phyloP scores from a whole-genome alignment of 2,888 invertebrate genomes.

The Eucriotettix oculatus region DNA sequence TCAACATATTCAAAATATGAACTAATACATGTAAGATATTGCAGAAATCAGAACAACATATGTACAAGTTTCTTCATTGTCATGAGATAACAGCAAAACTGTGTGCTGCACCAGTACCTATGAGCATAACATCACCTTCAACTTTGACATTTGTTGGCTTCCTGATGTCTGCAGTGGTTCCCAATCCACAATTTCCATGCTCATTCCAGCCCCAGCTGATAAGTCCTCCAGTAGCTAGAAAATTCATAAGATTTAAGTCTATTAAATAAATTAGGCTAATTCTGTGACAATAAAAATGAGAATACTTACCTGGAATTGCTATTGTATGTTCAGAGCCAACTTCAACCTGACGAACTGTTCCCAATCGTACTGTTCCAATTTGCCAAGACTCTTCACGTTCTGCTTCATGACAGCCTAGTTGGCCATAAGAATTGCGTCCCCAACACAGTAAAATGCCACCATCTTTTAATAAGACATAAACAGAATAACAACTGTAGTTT shows the following conservation, averaged over 20 bases:
- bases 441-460: conserved; percentile 49
- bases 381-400: conserved; percentile 29
- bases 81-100: conserved; percentile 28
- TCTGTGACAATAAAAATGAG: background rate
- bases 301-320: conserved; percentile 32
- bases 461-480: conserved; percentile 23
- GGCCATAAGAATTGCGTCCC: conserved; percentile 70
- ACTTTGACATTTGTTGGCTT: conserved; percentile 26
- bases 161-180: conserved; percentile 28
- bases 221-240: conserved; percentile 41
- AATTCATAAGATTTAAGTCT: background rate
- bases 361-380: conserved; percentile 16
- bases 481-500: background rate
- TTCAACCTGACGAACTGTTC: conserved; percentile 34
- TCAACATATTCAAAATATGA: no score
- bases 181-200: conserved; percentile 69
- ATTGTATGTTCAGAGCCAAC: conserved; percentile 69
- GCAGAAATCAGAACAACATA: no score
- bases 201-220: conserved; percentile 85
- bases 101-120: conserved; percentile 34
- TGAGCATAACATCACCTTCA: conserved; percentile 14
- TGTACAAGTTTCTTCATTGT: no score
- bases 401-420: conserved; percentile 38
- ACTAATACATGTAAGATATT: no score
- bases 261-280: background rate